phyloP scores from a whole-genome alignment of 2,797 vertebrate species.

The Bovichtus variegatus region DNA sequence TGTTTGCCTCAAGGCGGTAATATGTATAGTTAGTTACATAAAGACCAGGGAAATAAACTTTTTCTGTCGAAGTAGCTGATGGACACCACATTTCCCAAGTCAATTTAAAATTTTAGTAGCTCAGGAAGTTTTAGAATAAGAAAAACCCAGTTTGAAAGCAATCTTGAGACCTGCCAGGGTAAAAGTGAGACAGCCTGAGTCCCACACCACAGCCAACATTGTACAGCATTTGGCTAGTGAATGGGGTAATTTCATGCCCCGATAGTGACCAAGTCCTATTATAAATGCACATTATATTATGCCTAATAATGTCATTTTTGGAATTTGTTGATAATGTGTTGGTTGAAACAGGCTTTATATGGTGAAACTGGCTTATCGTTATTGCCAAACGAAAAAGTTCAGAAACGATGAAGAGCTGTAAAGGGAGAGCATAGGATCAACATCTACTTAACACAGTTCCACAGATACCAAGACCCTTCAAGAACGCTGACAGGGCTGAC shows the following conservation, averaged over 20 bases:
- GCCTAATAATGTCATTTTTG: constrained; percentile 13
- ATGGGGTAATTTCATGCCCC: constrained; percentile 24
- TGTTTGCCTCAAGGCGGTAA: not conserved
- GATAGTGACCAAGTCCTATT: constrained; percentile 13
- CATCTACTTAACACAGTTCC: constrained; percentile 63
- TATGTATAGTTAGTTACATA: constrained; percentile 22
- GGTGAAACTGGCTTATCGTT: constrained; percentile 30
- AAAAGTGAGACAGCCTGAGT: constrained; percentile 45
- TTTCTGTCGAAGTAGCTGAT: constrained; percentile 38
- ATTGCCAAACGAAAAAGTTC: constrained; percentile 27
- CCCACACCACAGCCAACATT: constrained; percentile 29
- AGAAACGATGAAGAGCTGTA: constrained; percentile 33
- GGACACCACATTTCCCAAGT: constrained; percentile 29
- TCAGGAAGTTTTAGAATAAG: constrained; percentile 31
- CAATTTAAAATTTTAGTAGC: constrained; percentile 46
- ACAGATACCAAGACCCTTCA: constrained; percentile 62
- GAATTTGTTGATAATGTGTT: constrained; percentile 7
- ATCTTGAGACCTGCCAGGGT: constrained; percentile 44
- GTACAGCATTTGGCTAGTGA: constrained; percentile 31
- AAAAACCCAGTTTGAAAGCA: constrained; percentile 47
- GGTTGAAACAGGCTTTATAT: constrained; percentile 3
- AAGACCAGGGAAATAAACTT: constrained; percentile 26
- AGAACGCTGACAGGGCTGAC: constrained; percentile 64
- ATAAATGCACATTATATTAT: constrained; percentile 29
- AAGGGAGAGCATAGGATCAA: constrained; percentile 46